Base-by-base conservation (phyloP, 2,797 vertebrate genomes). In the Parambassis ranga region DNA sequence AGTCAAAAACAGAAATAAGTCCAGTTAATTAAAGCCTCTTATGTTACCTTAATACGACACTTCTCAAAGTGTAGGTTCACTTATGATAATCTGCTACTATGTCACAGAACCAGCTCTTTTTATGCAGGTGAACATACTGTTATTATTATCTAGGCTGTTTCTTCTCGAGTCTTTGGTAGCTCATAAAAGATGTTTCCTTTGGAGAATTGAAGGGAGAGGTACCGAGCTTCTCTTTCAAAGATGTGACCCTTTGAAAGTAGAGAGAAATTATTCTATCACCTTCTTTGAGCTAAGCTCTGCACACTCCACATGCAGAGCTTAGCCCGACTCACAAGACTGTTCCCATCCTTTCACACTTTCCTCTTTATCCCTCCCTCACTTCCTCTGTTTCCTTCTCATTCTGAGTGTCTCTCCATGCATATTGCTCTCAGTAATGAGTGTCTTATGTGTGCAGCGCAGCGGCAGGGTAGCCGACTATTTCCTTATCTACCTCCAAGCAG, bases 401-500 rank as follows among this genome's bases (percentile, higher is more conserved):
- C 55, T 41, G 14, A 70, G 76, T 76, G 69, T 69, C 61, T 72
- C 76, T 75, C 70, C 61, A 32, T 77, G 83, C 73, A 75, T 75
- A 76, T 71, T 75, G 74, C 80, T 64, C 55, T 53, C 64, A 42
- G 62, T 88, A 90, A 86, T 86, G 80, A 87, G 77, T 44, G 62
- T 72, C 74, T 69, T 70, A 61, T 75, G 64, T 81, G 65, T 72
- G 74, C 70, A 36, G 62, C 24, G 56, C 46, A 38, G 68, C 35
- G 47, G 69, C 48, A 41, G 75, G 44, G 53, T 32, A 37, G 65
- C 69, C 38, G 68, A 70, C 50, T 71, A 33, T 81, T 87, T 80
- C 75, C 83, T 86, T 89, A 88, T 89, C 86, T 87, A 61, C 69
- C 69, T 79, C 66, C 42, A 7, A 70, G 76, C 84, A 87, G 85